Percentiles rank a stretch among this genome's conserved stretches.
Evolutionary conservation across 2,797 vertebrate species (phyloP).

Genomic region (Pogoniulus pusillus): DNA sequence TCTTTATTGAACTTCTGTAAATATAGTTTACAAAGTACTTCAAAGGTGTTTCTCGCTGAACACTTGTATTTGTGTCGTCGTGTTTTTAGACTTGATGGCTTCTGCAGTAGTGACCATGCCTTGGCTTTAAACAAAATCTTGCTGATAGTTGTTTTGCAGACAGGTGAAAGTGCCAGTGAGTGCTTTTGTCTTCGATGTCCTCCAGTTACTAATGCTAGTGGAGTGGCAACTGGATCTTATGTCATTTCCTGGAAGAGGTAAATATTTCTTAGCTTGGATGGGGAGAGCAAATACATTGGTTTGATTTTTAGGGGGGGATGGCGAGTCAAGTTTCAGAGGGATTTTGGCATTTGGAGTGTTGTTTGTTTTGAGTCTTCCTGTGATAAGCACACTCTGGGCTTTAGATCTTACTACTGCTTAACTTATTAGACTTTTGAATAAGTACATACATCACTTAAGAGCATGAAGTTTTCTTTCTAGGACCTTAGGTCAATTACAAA

Average conservation of each 20-base stretch:
- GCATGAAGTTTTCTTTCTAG: not conserved
- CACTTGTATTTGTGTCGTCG: not conserved
- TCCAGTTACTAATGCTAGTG: slow-evolving; percentile 75
- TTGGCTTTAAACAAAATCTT: slow-evolving; percentile 23
- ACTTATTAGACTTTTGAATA: not conserved
- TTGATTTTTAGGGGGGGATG: not conserved
- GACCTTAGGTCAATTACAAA: not conserved
- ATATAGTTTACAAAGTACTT: not conserved
- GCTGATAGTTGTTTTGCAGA: slow-evolving; percentile 89
- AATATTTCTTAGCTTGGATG: not conserved
- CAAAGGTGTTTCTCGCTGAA: not conserved
- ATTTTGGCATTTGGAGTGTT: not conserved
- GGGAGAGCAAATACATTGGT: not conserved
- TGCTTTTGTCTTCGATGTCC: slow-evolving; percentile 94
- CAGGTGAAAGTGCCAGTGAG: slow-evolving; percentile 92
- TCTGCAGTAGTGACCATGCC: not conserved
- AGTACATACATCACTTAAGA: not conserved
- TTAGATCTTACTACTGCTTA: not conserved
- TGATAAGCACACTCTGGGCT: not conserved
- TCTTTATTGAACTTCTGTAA: not conserved
- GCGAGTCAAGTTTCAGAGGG: not conserved
- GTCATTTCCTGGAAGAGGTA: slow-evolving; percentile 91
- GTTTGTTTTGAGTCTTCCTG: not conserved
- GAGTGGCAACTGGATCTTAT: slow-evolving; percentile 90
- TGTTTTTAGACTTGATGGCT: not conserved